Evolutionary conservation across 2,113 vertebrate genomes (phyloP), one percentile per base, ranked within the genome.

Genomic region (Gopherus evgoodei): DNA sequence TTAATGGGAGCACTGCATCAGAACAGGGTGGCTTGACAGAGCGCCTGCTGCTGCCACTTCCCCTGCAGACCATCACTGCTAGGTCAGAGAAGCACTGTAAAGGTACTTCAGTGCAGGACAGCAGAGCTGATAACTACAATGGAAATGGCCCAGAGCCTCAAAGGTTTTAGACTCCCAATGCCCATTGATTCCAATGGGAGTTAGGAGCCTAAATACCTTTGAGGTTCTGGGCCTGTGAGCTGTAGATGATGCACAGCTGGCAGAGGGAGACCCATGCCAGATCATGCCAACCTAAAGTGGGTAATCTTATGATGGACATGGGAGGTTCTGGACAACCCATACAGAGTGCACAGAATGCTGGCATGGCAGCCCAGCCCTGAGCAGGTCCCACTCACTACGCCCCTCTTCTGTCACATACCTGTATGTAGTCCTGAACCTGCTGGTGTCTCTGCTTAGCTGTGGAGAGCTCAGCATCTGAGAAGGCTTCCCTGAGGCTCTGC

Each of bases 401-500:
- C 1, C 72, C 59, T 44, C 22, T 29, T 1, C 5, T 16, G 8
- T 12, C 2, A 1, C 31, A 3, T 93, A 99, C 99, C 99, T 99
- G 99, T 47, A 99, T 98, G 93, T 99, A 98, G 50, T 99, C 99
- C 96, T 99, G 99, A 47, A 99, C 96, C 94, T 99, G 98, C 93
- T 99, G 99, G 91, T 99, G 99, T 96, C 98, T 98, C 98, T 99
- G 99, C 93, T 99, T 99, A 0, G 99, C 99, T 0, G 98, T 95
- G 4, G 98, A 96, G 10, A 99, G 98, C 96, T 99, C 99, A 0
- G 98, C 88, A 8, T 99, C 99, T 0, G 99, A 99, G 96, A 99
- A 99, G 19, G 99, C 99, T 93, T 99, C 99, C 47, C 99, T 97
- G 87, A 99, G 97, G 76, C 98, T 98, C 98, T 99, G 99, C 98